Evolutionary conservation across 2,888 invertebrate species (phyloP).

Genomic region (Rotaria sp.): DNA sequence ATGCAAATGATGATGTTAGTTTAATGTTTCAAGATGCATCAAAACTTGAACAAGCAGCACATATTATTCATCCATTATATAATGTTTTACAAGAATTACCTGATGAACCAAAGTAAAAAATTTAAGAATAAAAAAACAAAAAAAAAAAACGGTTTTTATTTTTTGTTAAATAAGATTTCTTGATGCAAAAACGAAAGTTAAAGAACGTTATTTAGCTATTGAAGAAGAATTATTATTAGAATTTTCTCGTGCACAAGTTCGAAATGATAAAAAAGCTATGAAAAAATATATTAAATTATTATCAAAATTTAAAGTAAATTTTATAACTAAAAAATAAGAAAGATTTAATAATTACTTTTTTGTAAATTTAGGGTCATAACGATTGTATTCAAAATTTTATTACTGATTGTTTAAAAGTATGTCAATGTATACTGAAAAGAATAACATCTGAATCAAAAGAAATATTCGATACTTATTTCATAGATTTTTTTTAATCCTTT

Average conservation of each 20-base stretch:
- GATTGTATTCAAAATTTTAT: constrained; percentile 93
- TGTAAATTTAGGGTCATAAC: constrained; percentile 67
- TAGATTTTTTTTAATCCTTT: too few species aligned
- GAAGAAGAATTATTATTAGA: constrained; percentile 72
- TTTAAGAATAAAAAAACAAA: background rate
- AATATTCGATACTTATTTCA: too few species aligned
- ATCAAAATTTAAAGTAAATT: constrained; percentile 73
- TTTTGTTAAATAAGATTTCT: constrained; percentile 61
- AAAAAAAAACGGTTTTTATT: background rate
- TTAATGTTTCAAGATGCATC: constrained; percentile 39
- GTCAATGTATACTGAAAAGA: constrained; percentile 41
- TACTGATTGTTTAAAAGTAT: constrained; percentile 84
- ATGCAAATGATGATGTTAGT: constrained; percentile 40
- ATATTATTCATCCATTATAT: constrained; percentile 89
- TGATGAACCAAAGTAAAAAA: constrained; percentile 66
- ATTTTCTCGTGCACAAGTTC: constrained; percentile 79
- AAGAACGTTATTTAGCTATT: constrained; percentile 60
- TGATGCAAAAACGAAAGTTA: constrained; percentile 74
- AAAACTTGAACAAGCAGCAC: constrained; percentile 78
- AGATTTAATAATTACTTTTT: constrained; percentile 32
- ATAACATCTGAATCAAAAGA: too few species aligned
- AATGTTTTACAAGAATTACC: constrained; percentile 90
- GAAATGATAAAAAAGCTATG: constrained; percentile 78
- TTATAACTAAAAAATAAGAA: background rate
- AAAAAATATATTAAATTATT: constrained; percentile 81